These are phyloP conservation scores for Heliothis peltigera DNA, from an alignment of 2,888 invertebrate genomes.

Conservation along the genomic window DNA sequence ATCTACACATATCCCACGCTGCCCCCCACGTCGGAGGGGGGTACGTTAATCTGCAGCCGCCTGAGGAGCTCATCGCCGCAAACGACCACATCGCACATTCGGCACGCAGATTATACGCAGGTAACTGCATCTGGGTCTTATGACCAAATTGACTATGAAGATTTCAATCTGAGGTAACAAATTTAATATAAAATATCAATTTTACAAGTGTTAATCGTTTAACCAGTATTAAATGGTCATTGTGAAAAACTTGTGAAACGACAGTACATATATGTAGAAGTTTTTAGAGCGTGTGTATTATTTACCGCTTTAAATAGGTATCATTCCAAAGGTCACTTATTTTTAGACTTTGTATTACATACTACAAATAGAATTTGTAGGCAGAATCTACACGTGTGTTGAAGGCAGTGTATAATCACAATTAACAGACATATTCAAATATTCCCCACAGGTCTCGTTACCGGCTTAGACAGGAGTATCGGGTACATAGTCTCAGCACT, in stretches of 20 bases:
- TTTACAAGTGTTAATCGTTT: too few relatives aligned
- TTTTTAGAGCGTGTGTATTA: too few relatives aligned
- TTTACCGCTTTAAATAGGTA: too few relatives aligned
- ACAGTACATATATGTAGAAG: too few relatives aligned
- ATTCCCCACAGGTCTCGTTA: slow-evolving; percentile 87
- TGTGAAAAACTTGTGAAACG: too few relatives aligned
- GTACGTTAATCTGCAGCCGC: slow-evolving; percentile 92
- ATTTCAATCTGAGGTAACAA: slow-evolving; percentile 13
- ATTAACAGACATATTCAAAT: slow-evolving; percentile 26
- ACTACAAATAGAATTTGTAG: background rate
- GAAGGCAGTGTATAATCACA: background rate
- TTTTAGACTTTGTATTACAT: background rate
- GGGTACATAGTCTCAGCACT: slow-evolving; percentile 93
- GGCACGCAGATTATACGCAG: slow-evolving; percentile 92
- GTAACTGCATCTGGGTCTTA: slow-evolving; percentile 77
- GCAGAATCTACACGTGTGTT: background rate
- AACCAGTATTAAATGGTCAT: too few relatives aligned
- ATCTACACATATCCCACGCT: slow-evolving; percentile 93
- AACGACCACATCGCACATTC: slow-evolving; percentile 92
- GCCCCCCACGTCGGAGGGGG: slow-evolving; percentile 94
- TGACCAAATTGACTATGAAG: background rate
- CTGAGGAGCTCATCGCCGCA: slow-evolving; percentile 90
- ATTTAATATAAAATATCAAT: background rate
- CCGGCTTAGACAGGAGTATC: slow-evolving; percentile 94
- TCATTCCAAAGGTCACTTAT: too few relatives aligned